Evolutionary conservation across 2,113 vertebrate genomes (phyloP).

Genomic region (Hucho hucho): DNA sequence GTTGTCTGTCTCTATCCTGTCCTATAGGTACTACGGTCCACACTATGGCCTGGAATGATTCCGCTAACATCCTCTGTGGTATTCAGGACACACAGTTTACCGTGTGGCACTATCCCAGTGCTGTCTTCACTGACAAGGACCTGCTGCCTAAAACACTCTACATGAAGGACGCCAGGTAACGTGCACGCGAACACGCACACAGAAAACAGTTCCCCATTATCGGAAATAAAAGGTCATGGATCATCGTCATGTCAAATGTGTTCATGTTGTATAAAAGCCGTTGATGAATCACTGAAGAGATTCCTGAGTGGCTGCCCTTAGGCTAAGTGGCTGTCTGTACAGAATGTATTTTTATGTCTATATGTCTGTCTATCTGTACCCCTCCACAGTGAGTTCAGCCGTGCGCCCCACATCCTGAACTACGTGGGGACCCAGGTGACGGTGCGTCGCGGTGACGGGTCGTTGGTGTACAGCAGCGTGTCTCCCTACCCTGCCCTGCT

Average conservation of each 20-base stretch:
- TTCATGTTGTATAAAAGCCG: neutral
- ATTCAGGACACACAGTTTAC: constrained; percentile 86
- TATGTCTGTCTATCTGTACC: neutral
- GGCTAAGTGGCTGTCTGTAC: neutral
- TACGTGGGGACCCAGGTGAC: constrained; percentile 86
- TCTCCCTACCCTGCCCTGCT: constrained; percentile 86
- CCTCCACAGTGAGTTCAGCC: constrained; percentile 83
- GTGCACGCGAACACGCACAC: neutral
- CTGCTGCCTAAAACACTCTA: constrained; percentile 86
- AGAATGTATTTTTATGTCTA: neutral
- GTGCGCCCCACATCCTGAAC: constrained; percentile 81
- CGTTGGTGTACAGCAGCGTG: constrained; percentile 81
- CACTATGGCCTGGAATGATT: constrained; percentile 90
- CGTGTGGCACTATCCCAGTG: constrained; percentile 90
- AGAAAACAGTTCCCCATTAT: neutral
- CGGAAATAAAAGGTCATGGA: neutral
- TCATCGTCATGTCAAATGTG: neutral
- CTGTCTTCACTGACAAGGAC: constrained; percentile 89
- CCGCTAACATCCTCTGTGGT: constrained; percentile 88
- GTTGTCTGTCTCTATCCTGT: constrained; percentile 14
- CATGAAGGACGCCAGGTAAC: constrained; percentile 87
- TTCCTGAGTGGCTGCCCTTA: neutral
- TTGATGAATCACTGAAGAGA: neutral
- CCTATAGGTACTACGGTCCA: constrained; percentile 89
- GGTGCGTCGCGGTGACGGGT: constrained; percentile 86